A percentile compares a stretch with the other conserved stretches of the same genome.
Conservation (phyloP, 2,113 vertebrate genomes). For the Hippocampus abdominalis region DNA sequence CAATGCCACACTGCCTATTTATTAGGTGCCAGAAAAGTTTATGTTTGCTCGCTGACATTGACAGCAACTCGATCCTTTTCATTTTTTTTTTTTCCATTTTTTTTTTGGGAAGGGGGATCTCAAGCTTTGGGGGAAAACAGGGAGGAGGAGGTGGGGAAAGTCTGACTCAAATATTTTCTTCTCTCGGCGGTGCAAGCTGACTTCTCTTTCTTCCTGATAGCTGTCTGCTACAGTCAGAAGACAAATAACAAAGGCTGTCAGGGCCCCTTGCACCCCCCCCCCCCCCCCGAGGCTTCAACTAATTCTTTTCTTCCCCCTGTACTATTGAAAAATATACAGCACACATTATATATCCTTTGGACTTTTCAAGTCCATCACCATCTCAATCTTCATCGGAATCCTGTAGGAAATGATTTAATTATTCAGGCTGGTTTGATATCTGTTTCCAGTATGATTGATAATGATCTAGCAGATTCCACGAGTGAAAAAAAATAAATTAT, state of each 20-base stretch:
- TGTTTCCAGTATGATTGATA: constrained; percentile 40
- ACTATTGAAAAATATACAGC: constrained; percentile 34
- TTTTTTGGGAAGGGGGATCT: constrained; percentile 50
- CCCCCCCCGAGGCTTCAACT: constrained; percentile 68
- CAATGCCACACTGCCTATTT: constrained; percentile 81
- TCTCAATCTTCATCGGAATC: constrained; percentile 35
- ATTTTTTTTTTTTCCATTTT: constrained; percentile 67
- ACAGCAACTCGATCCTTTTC: constrained; percentile 81
- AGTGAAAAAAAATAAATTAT: constrained; percentile 10
- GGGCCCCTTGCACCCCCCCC: constrained; percentile 17
- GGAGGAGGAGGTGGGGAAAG: constrained; percentile 53
- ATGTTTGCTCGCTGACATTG: constrained; percentile 80
- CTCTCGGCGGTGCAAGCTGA: constrained; percentile 64
- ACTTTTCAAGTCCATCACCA: constrained; percentile 45
- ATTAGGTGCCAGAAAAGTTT: constrained; percentile 81
- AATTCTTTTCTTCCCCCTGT: constrained; percentile 45
- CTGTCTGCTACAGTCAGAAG: constrained; percentile 79
- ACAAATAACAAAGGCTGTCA: constrained; percentile 78
- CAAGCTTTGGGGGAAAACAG: constrained; percentile 56
- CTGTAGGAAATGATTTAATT: constrained; percentile 34
- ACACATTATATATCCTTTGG: constrained; percentile 45
- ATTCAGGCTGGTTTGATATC: constrained; percentile 43
- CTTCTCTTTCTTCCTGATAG: constrained; percentile 78
- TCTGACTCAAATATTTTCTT: constrained; percentile 69
- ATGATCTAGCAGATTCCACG: constrained; percentile 15